A percentile compares a stretch with the other conserved stretches of the same genome.
phyloP scores from a whole-genome alignment of 2,888 invertebrate species.

The Pristionchus exspectatus region DNA sequence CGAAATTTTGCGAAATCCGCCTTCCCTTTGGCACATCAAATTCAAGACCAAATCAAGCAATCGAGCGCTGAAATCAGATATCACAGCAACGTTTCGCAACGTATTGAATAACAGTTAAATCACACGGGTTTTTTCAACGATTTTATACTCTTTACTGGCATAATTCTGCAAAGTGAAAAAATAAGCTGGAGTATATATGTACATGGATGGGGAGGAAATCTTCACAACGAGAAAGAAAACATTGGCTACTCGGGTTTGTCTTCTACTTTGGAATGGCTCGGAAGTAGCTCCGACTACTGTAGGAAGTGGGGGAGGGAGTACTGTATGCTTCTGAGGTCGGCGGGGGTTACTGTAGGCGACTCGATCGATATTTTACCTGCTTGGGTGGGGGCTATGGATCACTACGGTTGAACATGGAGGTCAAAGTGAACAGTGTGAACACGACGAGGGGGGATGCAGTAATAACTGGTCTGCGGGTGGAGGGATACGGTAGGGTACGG shows the following conservation, averaged over 20 bases:
- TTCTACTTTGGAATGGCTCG: constrained; percentile 40
- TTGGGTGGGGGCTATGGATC: background rate
- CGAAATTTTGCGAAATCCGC: no score
- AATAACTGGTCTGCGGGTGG: background rate
- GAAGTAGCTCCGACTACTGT: constrained; percentile 35
- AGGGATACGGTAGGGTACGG: background rate
- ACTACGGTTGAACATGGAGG: background rate
- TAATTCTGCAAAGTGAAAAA: constrained; percentile 27
- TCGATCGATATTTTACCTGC: constrained; percentile 45
- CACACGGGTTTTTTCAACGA: background rate
- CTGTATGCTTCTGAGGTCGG: background rate
- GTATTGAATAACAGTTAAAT: background rate
- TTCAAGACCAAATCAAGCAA: background rate
- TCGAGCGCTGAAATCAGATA: background rate
- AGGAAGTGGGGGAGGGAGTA: background rate
- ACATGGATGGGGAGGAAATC: background rate
- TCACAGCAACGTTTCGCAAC: constrained; percentile 7
- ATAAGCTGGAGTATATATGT: constrained; percentile 17
- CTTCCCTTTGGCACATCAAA: no score
- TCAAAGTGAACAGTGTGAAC: constrained; percentile 25
- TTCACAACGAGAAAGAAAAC: background rate
- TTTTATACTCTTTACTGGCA: constrained; percentile 2
- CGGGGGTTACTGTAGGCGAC: background rate
- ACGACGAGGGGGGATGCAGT: background rate
- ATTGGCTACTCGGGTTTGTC: background rate